Evolutionary conservation across 2,797 vertebrate genomes (phyloP).

Genomic region (Mus caroli): DNA sequence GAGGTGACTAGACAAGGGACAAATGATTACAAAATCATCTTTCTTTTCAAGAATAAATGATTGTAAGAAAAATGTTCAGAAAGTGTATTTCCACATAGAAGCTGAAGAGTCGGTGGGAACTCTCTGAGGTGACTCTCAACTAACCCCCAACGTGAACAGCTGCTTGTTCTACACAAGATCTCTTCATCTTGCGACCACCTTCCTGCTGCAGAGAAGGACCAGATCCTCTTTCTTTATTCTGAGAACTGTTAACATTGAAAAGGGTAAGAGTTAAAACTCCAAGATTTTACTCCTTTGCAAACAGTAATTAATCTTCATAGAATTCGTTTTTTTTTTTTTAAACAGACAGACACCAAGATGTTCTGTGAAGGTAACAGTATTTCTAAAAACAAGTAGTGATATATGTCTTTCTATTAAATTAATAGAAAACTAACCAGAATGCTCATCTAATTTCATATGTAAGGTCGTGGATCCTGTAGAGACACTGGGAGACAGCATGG

Average conservation of each 20-base stretch:
- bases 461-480: not conserved
- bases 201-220: not conserved
- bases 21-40: too few relatives aligned
- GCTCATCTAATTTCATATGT: not conserved
- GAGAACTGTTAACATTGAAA: not conserved
- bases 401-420: not conserved
- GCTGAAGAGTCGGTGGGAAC: not conserved
- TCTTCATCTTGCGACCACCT: fast-evolving
- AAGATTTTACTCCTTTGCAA: constrained; percentile 4
- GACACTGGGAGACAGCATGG: not conserved
- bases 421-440: not conserved
- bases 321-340: not conserved
- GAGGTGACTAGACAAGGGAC: too few relatives aligned
- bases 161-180: not conserved
- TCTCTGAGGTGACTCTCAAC: not conserved
- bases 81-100: too few relatives aligned
- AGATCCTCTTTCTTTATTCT: not conserved
- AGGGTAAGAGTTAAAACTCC: not conserved
- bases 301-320: constrained; percentile 43
- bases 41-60: too few relatives aligned
- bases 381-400: not conserved
- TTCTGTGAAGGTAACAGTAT: not conserved
- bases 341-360: not conserved
- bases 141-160: not conserved
- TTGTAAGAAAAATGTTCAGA: too few relatives aligned